A percentile compares a stretch with the other conserved stretches of the same genome.
Conservation (phyloP, 2,113 vertebrate species). For the Phrynosoma blainvillii region DNA sequence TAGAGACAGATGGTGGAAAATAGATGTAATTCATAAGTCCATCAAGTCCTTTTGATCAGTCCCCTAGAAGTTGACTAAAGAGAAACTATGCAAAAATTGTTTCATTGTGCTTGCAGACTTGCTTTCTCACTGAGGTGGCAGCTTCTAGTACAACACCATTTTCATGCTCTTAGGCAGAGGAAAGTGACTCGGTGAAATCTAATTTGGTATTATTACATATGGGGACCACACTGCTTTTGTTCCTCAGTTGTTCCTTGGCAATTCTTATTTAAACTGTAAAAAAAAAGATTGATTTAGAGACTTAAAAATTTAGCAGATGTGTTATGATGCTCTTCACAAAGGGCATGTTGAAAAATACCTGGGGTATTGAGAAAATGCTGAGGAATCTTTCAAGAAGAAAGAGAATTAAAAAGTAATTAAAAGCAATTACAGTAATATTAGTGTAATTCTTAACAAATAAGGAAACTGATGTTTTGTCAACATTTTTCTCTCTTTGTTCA, state of each 20-base stretch:
- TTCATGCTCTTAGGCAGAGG: neutral
- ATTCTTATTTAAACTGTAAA: neutral
- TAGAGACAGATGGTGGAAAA: too few species aligned
- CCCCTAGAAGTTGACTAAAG: neutral
- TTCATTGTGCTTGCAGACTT: neutral
- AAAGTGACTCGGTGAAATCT: neutral
- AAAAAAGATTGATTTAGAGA: neutral
- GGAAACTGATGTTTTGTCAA: neutral
- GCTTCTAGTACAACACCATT: neutral
- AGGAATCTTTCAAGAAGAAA: neutral
- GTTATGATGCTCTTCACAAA: neutral
- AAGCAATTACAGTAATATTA: neutral
- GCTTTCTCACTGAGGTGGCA: neutral
- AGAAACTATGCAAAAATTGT: too few species aligned
- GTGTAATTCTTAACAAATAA: rapidly evolving
- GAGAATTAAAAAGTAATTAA: neutral
- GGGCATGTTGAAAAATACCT: neutral
- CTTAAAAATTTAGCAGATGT: neutral
- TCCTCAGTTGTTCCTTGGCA: neutral
- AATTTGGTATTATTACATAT: neutral
- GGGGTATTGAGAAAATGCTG: too few species aligned
- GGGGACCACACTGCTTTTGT: neutral
- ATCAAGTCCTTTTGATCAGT: too few species aligned
- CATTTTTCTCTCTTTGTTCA: constrained; percentile 58
- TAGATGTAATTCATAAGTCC: too few species aligned